These are phyloP conservation scores for Drosophila auraria DNA, from an alignment of 1,140 invertebrate species.

Conservation along the genomic window DNA sequence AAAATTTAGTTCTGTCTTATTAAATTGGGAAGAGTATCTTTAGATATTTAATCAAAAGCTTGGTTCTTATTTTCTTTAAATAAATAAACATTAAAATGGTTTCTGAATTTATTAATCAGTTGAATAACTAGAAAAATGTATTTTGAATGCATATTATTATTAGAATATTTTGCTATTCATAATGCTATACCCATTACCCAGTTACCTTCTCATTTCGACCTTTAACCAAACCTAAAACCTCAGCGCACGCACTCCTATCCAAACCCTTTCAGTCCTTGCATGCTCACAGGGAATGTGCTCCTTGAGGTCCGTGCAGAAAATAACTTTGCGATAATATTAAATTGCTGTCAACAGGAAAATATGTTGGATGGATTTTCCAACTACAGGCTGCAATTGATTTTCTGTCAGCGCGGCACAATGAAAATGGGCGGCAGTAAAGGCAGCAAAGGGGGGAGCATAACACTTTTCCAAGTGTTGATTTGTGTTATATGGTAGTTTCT, in stretches of 20 bases:
- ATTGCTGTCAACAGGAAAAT: slow-evolving; percentile 82
- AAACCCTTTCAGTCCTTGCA: slow-evolving; percentile 39
- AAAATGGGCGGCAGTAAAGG: slow-evolving; percentile 16
- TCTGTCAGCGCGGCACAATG: slow-evolving; percentile 67
- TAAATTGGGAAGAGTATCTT: no score
- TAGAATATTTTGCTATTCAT: not conserved
- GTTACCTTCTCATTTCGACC: not conserved
- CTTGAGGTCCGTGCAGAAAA: slow-evolving; percentile 72
- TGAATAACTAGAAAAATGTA: no score
- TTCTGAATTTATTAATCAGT: no score
- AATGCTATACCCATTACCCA: not conserved
- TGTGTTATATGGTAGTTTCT: slow-evolving; percentile 77
- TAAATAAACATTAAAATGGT: no score
- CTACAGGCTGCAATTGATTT: slow-evolving; percentile 71
- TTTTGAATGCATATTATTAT: not conserved
- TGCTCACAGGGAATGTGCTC: slow-evolving; percentile 44
- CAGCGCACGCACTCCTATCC: slow-evolving; percentile 27
- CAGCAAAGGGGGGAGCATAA: slow-evolving; percentile 45
- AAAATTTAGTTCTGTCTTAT: not conserved
- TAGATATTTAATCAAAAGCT: no score
- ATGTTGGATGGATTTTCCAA: slow-evolving; percentile 76
- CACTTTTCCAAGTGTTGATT: slow-evolving; percentile 82
- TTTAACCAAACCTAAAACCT: not conserved
- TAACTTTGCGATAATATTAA: slow-evolving; percentile 81
- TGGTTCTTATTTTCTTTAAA: no score